Conservation (phyloP, 2,113 vertebrate genomes). For the Thamnophis sirtalis region DNA sequence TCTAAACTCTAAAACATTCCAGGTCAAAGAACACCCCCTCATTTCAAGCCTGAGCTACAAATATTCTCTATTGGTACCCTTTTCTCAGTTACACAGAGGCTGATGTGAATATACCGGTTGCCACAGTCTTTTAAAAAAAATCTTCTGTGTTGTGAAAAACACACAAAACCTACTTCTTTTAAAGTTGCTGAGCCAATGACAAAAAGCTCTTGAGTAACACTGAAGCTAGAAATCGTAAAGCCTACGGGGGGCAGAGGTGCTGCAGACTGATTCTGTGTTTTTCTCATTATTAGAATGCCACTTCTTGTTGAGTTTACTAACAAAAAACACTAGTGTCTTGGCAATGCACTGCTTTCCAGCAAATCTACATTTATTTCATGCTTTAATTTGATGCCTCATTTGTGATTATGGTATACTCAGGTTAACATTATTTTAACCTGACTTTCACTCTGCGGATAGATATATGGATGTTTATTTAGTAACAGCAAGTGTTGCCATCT, state of each 20-base stretch:
- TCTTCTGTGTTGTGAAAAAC: background rate
- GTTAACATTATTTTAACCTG: background rate
- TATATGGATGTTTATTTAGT: conserved; percentile 46
- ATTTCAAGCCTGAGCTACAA: background rate
- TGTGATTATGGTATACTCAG: background rate
- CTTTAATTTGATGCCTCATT: background rate
- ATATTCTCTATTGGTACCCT: background rate
- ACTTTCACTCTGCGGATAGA: background rate
- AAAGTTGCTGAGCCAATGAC: background rate
- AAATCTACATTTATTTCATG: background rate
- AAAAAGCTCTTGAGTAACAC: background rate
- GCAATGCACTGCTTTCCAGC: background rate
- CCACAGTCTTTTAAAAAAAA: background rate
- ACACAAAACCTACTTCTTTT: background rate
- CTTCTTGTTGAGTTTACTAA: background rate
- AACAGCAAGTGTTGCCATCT: conserved; percentile 46
- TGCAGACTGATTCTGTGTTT: background rate
- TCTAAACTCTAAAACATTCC: no score
- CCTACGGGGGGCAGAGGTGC: background rate
- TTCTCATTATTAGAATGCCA: background rate
- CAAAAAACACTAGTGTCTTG: background rate
- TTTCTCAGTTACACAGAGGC: background rate
- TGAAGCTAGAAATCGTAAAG: background rate
- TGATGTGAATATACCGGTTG: no score
- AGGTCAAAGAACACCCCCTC: background rate